Base-by-base conservation (phyloP, 2,113 vertebrate species). In the Boulengeromyrus knoepffleri region DNA sequence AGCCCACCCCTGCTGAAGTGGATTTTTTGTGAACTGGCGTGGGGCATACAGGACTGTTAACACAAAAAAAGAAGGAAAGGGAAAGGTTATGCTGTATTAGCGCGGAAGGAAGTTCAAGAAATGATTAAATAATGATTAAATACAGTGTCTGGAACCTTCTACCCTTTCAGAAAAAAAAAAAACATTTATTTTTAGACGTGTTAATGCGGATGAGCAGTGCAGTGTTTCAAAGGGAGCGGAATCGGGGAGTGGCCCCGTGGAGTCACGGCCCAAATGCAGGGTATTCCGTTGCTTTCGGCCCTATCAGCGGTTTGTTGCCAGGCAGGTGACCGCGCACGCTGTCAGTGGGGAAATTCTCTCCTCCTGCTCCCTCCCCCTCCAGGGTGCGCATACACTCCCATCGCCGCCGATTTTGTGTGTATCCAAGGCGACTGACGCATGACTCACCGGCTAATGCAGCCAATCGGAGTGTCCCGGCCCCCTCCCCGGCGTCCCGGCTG, bases 381-480 rank as follows among this genome's bases (percentile, higher is more conserved):
- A 27, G 36, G 39, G 50, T 17, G 19, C 89, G 46, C 83, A 12
- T n/a, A 39, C 31, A 39, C 36, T 17, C 2, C 77, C n/a, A 17
- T 12, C 42, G 31, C 58, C 62, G 39, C 88, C 39, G 83, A 46
- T 87, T 91, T 62, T 5, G 21, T 19, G 27, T 39, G 90, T 90
- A 89, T 89, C 91, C 90, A 93, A 90, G 88, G 91, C 89, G 58
- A 90, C 92, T 56, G 80, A 88, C 83, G 89, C 66, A 87, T 90
- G 90, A 91, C 45, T 84, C 49, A 2, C 15, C 89, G 58, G 87
- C 77, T 88, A 77, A 46, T 45, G 85, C 27, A 77, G 85, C 89
- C 58, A 74, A 62, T 62, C 31, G 27, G 62, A 39, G 39, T 45
- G 50, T 91, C 52, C n/a, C 24, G 53, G 77, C 70, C 70, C 12